Evolutionary conservation across 1,140 invertebrate genomes (phyloP).

Genomic region (Drosophila kepulauana): DNA sequence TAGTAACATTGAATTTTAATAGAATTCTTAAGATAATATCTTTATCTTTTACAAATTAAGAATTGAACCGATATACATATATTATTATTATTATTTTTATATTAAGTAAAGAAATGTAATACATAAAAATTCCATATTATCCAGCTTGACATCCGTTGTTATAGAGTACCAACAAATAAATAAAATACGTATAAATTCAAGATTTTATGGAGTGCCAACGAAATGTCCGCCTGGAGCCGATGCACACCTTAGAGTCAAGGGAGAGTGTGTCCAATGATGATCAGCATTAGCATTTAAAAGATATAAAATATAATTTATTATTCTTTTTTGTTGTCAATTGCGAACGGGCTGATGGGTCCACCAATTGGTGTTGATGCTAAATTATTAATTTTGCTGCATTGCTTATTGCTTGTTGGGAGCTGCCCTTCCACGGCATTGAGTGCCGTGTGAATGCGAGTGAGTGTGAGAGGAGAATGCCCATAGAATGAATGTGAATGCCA

Average conservation of each 20-base stretch:
- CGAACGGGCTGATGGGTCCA: constrained; percentile 24
- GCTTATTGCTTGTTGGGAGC: constrained; percentile 7
- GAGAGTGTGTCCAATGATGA: constrained; percentile 1
- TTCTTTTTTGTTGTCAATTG: constrained; percentile 69
- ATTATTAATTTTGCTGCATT: constrained; percentile 79
- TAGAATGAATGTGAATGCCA: constrained; percentile 49
- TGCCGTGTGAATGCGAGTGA: constrained; percentile 50
- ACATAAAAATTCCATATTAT: too few relatives aligned
- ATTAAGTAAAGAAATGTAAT: too few relatives aligned
- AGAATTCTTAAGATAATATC: too few relatives aligned
- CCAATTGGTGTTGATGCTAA: constrained; percentile 80
- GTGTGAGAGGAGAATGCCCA: constrained; percentile 63
- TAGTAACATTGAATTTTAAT: too few relatives aligned
- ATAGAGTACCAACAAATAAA: too few relatives aligned
- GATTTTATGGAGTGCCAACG: not conserved
- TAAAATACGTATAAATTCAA: too few relatives aligned
- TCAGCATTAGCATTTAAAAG: constrained; percentile 75
- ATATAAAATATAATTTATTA: constrained; percentile 84
- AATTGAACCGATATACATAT: too few relatives aligned
- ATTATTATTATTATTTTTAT: too few relatives aligned
- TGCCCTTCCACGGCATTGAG: constrained; percentile 43
- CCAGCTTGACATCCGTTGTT: too few relatives aligned
- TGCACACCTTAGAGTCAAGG: not conserved
- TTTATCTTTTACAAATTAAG: too few relatives aligned
- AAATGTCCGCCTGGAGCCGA: not conserved